Evolutionary conservation across 2,888 invertebrate species (phyloP).

Genomic region (Sphecodes monilicornis): DNA sequence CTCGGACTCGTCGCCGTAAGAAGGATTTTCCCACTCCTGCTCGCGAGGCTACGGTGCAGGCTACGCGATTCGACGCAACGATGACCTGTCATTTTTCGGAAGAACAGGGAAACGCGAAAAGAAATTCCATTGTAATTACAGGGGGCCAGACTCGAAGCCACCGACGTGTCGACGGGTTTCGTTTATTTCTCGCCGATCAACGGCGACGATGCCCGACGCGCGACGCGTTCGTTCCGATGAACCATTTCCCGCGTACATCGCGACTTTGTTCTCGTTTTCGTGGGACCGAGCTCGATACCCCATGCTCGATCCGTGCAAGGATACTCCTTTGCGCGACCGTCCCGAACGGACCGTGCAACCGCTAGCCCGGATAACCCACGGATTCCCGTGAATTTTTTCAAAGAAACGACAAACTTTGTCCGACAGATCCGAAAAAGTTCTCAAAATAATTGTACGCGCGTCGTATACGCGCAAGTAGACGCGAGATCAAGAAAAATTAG

Average conservation of each 20-base stretch:
- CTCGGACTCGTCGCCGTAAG: background rate
- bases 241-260: constrained; percentile 51
- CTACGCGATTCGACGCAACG: background rate
- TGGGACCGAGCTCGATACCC: constrained; percentile 42
- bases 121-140: background rate
- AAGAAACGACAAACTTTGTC: background rate
- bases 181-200: too few relatives aligned
- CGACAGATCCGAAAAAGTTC: background rate
- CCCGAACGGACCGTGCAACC: background rate
- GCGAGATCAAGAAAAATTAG: background rate
- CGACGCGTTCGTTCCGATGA: constrained; percentile 58
- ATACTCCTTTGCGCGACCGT: background rate
- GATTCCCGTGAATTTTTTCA: background rate
- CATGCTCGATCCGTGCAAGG: constrained; percentile 19
- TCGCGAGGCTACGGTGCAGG: too few relatives aligned
- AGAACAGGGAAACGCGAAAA: background rate
- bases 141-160: background rate
- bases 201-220: too few relatives aligned
- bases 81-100: background rate
- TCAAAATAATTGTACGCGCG: too few relatives aligned
- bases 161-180: constrained; percentile 30
- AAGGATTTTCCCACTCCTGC: too few relatives aligned
- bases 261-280: constrained; percentile 59
- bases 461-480: too few relatives aligned
- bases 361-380: background rate